These are phyloP conservation scores for Oryzias javanicus DNA, from an alignment of 2,113 vertebrate species.

Conservation along the genomic window DNA sequence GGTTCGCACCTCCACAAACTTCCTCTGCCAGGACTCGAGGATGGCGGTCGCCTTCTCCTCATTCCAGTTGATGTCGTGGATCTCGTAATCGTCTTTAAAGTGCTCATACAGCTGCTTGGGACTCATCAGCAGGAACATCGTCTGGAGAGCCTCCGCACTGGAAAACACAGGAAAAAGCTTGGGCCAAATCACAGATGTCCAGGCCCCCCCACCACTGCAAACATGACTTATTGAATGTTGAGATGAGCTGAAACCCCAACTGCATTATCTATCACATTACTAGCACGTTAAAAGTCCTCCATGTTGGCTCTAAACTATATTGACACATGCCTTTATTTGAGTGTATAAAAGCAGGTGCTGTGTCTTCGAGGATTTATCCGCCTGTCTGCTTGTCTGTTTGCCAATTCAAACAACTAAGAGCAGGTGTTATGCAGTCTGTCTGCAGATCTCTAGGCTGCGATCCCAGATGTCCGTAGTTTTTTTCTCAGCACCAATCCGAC, in stretches of 20 bases:
- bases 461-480: constrained; percentile 55
- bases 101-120: constrained; percentile 96
- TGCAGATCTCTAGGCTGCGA: constrained; percentile 29
- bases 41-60: constrained; percentile 92
- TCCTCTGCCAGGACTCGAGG: constrained; percentile 96
- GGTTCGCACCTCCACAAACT: constrained; percentile 89
- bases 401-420: constrained; percentile 56
- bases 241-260: constrained; percentile 6
- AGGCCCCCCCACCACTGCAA: neutral
- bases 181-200: constrained; percentile 3
- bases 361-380: constrained; percentile 38
- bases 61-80: constrained; percentile 97
- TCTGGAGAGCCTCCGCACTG: constrained; percentile 96
- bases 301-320: constrained; percentile 10
- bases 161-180: constrained; percentile 34
- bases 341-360: constrained; percentile 41
- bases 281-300: constrained; percentile 12
- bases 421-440: constrained; percentile 64
- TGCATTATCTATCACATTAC: constrained; percentile 4
- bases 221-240: constrained; percentile 16
- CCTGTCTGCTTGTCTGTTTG: constrained; percentile 31
- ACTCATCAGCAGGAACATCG: constrained; percentile 98
- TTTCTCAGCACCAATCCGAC: constrained; percentile 52
- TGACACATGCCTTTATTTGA: constrained; percentile 14
- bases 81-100: constrained; percentile 97